These are phyloP conservation scores for Eristalinus aeneus DNA, from an alignment of 2,888 invertebrate genomes.

Conservation along the genomic window DNA sequence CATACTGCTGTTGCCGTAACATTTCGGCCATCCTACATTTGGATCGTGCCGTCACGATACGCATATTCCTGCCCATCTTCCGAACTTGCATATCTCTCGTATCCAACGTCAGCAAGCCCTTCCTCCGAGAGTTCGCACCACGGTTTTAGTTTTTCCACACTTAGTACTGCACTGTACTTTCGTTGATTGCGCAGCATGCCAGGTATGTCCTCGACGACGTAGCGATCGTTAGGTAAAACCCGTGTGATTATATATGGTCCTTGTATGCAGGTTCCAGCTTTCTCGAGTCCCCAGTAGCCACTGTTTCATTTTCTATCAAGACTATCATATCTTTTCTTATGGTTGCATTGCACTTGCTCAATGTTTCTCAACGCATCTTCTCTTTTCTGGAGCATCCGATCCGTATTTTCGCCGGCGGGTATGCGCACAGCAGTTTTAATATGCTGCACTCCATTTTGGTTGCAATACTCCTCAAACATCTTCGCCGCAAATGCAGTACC, in stretches of 20 bases:
- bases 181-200: constrained; percentile 28
- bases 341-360: neutral
- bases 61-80: neutral
- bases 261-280: constrained; percentile 72
- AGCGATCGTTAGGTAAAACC: constrained; percentile 72
- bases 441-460: no score
- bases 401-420: neutral
- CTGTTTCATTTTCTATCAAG: constrained; percentile 19
- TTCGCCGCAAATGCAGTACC: neutral
- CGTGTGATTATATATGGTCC: constrained; percentile 73
- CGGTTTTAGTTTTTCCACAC: constrained; percentile 25
- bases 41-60: constrained; percentile 12
- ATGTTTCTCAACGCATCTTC: constrained; percentile 13
- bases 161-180: neutral
- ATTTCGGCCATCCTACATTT: constrained; percentile 6
- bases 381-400: neutral
- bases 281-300: constrained; percentile 63
- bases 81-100: neutral
- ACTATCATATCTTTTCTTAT: constrained; percentile 31
- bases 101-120: neutral
- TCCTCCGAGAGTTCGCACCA: constrained; percentile 29
- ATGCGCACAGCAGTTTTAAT: no score
- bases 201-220: no score
- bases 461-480: no score
- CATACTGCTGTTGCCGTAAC: no score